Evolutionary conservation across 2,888 invertebrate genomes (phyloP).

Genomic region (Drosophila kokeensis): DNA sequence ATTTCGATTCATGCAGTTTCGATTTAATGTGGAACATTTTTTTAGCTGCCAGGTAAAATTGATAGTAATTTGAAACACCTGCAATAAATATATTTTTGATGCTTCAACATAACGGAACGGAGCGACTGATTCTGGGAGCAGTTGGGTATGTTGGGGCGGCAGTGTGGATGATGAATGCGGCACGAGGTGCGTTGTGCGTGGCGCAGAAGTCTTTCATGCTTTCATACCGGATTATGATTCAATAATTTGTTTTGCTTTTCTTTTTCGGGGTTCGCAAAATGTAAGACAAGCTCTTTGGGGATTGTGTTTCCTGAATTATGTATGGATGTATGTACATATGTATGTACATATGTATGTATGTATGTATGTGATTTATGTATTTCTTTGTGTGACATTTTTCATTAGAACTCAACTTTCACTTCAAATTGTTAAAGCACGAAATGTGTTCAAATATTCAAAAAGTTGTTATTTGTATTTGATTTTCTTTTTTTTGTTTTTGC

Average conservation of each 20-base stretch:
- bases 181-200: neutral
- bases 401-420: slow-evolving; percentile 4
- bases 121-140: neutral
- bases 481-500: neutral
- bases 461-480: neutral
- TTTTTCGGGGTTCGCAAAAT: neutral
- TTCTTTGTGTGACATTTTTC: slow-evolving; percentile 23
- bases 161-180: neutral
- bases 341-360: slow-evolving; percentile 23
- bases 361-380: slow-evolving; percentile 9
- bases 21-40: slow-evolving; percentile 12
- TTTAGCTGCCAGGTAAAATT: slow-evolving; percentile 2
- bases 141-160: neutral
- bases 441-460: too few species aligned
- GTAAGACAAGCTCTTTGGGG: slow-evolving; percentile 27
- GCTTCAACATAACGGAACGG: neutral
- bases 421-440: neutral
- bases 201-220: slow-evolving; percentile 12
- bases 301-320: slow-evolving; percentile 35
- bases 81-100: slow-evolving; percentile 8
- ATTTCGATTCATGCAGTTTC: slow-evolving; percentile 9
- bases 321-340: slow-evolving; percentile 17
- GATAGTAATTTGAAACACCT: slow-evolving; percentile 10
- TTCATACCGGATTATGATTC: slow-evolving; percentile 33
- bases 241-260: slow-evolving; percentile 36